A percentile compares a stretch with the other conserved stretches of the same genome.
phyloP scores from a whole-genome alignment of 1,140 invertebrate species.

The Drosophila nannoptera region DNA sequence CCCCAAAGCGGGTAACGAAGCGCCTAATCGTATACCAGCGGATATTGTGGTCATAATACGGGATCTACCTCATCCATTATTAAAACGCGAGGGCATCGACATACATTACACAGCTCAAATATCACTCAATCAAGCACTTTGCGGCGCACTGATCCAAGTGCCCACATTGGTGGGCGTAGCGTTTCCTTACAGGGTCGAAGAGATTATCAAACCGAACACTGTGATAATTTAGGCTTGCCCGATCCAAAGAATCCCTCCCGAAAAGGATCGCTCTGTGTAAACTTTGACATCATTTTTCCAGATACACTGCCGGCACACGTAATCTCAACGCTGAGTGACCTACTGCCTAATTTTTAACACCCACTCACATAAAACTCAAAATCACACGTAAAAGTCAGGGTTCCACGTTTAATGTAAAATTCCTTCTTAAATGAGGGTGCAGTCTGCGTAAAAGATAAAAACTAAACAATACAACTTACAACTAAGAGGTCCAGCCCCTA shows the following conservation, averaged over 20 bases:
- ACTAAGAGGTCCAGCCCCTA: neutral
- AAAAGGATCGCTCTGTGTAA: slow-evolving; percentile 90
- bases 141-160: slow-evolving; percentile 86
- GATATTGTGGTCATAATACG: slow-evolving; percentile 96
- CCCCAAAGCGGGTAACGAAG: slow-evolving; percentile 93
- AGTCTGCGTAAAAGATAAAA: neutral
- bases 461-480: slow-evolving; percentile 1
- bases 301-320: slow-evolving; percentile 84
- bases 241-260: slow-evolving; percentile 88
- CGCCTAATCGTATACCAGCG: slow-evolving; percentile 90
- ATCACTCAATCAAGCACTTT: slow-evolving; percentile 88
- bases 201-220: slow-evolving; percentile 89
- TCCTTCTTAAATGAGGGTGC: slow-evolving; percentile 19
- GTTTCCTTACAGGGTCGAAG: slow-evolving; percentile 83
- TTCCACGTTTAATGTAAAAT: slow-evolving; percentile 25
- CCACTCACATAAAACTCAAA: neutral
- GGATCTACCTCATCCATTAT: slow-evolving; percentile 91
- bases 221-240: slow-evolving; percentile 90
- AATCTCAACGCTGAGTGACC: slow-evolving; percentile 86
- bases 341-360: slow-evolving; percentile 81
- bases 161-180: slow-evolving; percentile 89
- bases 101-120: slow-evolving; percentile 88
- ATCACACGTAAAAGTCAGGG: neutral
- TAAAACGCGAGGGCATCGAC: slow-evolving; percentile 92
- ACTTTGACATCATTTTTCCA: slow-evolving; percentile 94